These are phyloP conservation scores for Xestia sexstrigata DNA, from an alignment of 2,888 invertebrate species.

Conservation along the genomic window DNA sequence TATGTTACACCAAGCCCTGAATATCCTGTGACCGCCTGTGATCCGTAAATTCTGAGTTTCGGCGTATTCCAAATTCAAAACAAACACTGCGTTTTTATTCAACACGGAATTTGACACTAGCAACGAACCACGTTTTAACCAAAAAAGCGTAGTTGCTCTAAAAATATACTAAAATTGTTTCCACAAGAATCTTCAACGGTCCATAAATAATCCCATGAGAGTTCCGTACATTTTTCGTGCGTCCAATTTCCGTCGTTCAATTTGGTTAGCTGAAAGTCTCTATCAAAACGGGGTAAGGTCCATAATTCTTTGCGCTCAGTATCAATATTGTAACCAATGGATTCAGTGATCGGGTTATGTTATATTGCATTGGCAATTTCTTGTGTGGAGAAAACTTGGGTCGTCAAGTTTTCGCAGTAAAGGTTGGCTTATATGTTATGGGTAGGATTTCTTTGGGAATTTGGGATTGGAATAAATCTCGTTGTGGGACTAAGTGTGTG, in stretches of 20 bases:
- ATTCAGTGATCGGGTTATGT: slow-evolving; percentile 55
- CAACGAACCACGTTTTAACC: neutral
- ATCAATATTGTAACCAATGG: slow-evolving; percentile 59
- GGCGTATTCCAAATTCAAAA: neutral
- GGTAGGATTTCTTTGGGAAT: slow-evolving; percentile 18
- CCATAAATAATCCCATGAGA: slow-evolving; percentile 62
- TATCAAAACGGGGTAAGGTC: slow-evolving; percentile 39
- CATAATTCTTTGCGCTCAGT: slow-evolving; percentile 46
- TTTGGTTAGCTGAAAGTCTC: slow-evolving; percentile 36
- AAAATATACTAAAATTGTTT: slow-evolving; percentile 47
- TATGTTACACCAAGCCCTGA: neutral
- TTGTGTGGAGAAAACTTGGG: slow-evolving; percentile 46
- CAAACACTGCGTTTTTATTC: neutral
- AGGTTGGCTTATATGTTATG: slow-evolving; percentile 33
- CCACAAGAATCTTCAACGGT: slow-evolving; percentile 45
- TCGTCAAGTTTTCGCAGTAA: slow-evolving; percentile 35
- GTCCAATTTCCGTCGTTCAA: slow-evolving; percentile 47
- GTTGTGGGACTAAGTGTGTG: neutral
- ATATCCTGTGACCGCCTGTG: no score
- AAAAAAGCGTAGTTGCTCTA: neutral
- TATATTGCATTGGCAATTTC: slow-evolving; percentile 65
- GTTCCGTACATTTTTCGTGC: slow-evolving; percentile 54
- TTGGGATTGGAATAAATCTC: slow-evolving; percentile 34
- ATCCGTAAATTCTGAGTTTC: neutral
- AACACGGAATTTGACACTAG: neutral